These are phyloP conservation scores for Betta splendens DNA, from an alignment of 2,797 vertebrate genomes.

Conservation along the genomic window DNA sequence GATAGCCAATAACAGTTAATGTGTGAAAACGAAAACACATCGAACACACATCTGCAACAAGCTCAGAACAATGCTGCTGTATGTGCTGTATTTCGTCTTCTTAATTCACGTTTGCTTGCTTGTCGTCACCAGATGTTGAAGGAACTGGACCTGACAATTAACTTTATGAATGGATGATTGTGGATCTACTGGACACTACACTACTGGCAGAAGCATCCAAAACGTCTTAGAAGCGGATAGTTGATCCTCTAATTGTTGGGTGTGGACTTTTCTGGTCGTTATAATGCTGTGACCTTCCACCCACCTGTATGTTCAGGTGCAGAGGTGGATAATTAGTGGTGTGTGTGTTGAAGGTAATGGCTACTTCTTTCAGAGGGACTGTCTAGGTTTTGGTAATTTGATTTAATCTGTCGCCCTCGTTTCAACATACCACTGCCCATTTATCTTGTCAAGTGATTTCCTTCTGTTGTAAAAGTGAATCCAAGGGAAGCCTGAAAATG, in stretches of 20 bases:
- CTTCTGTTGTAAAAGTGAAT: constrained; percentile 57
- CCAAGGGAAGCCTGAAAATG: constrained; percentile 45
- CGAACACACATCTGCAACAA: too few species aligned
- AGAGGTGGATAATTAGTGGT: constrained; percentile 37
- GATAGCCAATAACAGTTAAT: too few species aligned
- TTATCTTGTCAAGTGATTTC: constrained; percentile 47
- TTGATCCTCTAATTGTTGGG: constrained; percentile 43
- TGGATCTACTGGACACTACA: constrained; percentile 11
- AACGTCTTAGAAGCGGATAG: constrained; percentile 35
- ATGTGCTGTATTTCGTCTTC: too few species aligned
- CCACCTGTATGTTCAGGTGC: constrained; percentile 43
- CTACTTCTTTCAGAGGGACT: constrained; percentile 51
- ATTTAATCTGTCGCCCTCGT: constrained; percentile 24
- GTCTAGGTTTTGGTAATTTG: constrained; percentile 41
- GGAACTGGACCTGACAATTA: not conserved
- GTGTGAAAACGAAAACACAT: too few species aligned
- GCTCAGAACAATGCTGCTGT: too few species aligned
- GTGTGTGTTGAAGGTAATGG: constrained; percentile 46
- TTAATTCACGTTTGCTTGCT: not conserved
- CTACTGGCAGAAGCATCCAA: constrained; percentile 22
- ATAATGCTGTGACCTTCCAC: constrained; percentile 24
- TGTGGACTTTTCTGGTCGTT: constrained; percentile 28
- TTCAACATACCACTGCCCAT: constrained; percentile 43
- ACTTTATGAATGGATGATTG: constrained; percentile 11
- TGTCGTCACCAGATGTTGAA: constrained; percentile 20